These are phyloP conservation scores for Phragmatobia fuliginosa DNA, from an alignment of 2,888 invertebrate genomes.

Conservation along the genomic window DNA sequence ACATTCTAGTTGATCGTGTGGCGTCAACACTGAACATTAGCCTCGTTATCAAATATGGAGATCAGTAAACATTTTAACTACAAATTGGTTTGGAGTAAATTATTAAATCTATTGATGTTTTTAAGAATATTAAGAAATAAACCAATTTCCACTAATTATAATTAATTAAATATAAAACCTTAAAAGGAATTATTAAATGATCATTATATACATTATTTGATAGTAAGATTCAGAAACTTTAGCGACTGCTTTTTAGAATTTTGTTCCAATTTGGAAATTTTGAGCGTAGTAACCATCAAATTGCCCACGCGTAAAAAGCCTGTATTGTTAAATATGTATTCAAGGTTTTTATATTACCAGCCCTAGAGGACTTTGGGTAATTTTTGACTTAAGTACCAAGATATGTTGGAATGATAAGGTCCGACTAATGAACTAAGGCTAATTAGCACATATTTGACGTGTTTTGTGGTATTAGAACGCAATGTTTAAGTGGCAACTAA, in stretches of 20 bases:
- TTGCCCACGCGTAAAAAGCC: conserved; percentile 30
- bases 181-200: conserved; percentile 22
- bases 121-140: conserved; percentile 6
- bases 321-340: conserved; percentile 43
- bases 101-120: conserved; percentile 6
- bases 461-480: conserved; percentile 53
- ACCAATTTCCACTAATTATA: conserved; percentile 7
- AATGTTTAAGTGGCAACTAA: conserved; percentile 60
- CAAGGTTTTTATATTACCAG: conserved; percentile 41
- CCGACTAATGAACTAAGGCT: conserved; percentile 45
- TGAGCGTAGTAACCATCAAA: conserved; percentile 19
- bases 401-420: conserved; percentile 42
- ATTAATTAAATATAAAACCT: conserved; percentile 9
- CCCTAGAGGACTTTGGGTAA: conserved; percentile 40
- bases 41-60: conserved; percentile 56
- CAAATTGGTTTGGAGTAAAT: conserved; percentile 33
- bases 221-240: neutral
- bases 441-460: conserved; percentile 52
- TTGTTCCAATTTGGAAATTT: conserved; percentile 38
- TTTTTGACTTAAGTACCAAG: conserved; percentile 36
- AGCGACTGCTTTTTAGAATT: conserved; percentile 6
- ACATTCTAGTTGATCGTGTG: conserved; percentile 53
- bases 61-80: conserved; percentile 42
- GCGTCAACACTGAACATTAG: conserved; percentile 57
- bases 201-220: conserved; percentile 9